These are phyloP conservation scores for Saxidomus purpurata DNA, from an alignment of 1,140 invertebrate genomes.

Conservation along the genomic window DNA sequence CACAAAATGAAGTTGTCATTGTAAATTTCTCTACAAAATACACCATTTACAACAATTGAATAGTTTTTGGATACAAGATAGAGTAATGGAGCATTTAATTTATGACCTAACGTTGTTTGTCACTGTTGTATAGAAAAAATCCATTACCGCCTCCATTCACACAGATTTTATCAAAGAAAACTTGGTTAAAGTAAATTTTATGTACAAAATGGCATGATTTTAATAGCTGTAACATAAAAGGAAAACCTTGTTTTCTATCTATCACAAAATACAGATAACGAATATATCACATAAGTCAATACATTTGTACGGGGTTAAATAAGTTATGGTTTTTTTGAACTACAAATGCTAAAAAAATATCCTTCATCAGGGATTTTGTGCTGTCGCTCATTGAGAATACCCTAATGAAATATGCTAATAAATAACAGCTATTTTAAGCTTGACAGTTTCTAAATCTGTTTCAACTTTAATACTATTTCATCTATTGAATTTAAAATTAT, in stretches of 20 bases:
- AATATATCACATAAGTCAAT: conserved; percentile 9
- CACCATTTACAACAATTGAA: conserved; percentile 6
- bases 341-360: too few species aligned
- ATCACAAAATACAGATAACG: not conserved
- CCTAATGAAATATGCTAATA: too few species aligned
- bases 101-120: not conserved
- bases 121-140: not conserved
- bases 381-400: too few species aligned
- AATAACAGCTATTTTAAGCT: too few species aligned
- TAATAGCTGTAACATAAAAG: not conserved
- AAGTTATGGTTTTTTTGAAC: too few species aligned
- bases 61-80: conserved; percentile 32
- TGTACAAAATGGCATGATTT: not conserved
- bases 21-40: not conserved
- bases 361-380: too few species aligned
- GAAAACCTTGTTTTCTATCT: conserved; percentile 13
- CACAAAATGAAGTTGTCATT: conserved; percentile 1
- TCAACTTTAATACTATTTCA: too few species aligned
- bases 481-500: too few species aligned
- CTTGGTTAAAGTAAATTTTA: conserved; percentile 31
- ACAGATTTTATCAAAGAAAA: conserved; percentile 32
- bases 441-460: too few species aligned
- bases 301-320: not conserved
- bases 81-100: conserved; percentile 40
- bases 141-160: not conserved